phyloP scores from a whole-genome alignment of 2,888 invertebrate species.

The Lepidonotus clava region DNA sequence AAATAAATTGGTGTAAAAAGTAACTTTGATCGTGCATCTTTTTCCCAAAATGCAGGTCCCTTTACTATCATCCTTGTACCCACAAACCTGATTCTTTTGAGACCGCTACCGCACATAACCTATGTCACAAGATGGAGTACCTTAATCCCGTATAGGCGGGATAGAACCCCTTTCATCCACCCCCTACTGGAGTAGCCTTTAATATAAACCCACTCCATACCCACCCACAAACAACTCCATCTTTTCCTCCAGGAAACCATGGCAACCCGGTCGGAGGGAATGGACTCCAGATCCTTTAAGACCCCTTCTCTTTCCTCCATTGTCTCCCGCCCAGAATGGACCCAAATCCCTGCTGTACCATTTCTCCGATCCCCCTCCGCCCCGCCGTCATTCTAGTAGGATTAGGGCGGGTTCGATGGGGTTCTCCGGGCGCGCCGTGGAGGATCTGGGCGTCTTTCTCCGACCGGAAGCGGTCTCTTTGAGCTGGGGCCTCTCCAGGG shows the following conservation, averaged over 20 bases:
- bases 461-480: neutral
- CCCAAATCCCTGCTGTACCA: slow-evolving; percentile 2
- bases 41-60: no score
- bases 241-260: slow-evolving; percentile 36
- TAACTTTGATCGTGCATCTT: no score
- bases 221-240: neutral
- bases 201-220: neutral
- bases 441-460: neutral
- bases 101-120: no score
- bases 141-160: no score
- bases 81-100: no score
- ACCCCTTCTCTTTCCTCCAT: neutral
- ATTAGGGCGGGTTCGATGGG: neutral
- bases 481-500: neutral
- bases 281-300: slow-evolving; percentile 14
- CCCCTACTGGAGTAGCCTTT: no score
- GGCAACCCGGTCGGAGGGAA: neutral
- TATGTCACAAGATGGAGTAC: no score
- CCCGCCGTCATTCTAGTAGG: slow-evolving; percentile 21
- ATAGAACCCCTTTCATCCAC: neutral
- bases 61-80: no score
- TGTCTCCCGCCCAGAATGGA: slow-evolving; percentile 1
- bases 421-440: neutral
- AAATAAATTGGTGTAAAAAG: no score
- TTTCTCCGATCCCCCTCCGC: neutral